A percentile compares a stretch with the other conserved stretches of the same genome.
Evolutionary conservation across 2,113 vertebrate species (phyloP).

Genomic region (Bufo bufo): DNA sequence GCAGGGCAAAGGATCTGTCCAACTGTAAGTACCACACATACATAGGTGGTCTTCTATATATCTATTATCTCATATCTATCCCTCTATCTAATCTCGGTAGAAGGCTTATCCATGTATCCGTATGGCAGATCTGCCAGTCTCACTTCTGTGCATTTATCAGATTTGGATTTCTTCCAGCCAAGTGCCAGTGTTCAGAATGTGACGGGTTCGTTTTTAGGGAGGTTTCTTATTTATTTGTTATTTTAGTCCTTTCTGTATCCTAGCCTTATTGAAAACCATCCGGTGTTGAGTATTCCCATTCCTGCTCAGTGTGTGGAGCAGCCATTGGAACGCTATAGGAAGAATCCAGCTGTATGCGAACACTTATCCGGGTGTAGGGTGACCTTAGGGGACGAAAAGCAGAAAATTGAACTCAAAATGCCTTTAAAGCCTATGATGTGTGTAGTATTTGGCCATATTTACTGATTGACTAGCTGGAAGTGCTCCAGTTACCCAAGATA

Average conservation of each 20-base stretch:
- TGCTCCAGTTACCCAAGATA: too few species aligned
- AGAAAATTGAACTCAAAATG: too few species aligned
- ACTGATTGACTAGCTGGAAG: too few species aligned
- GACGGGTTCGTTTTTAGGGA: neutral
- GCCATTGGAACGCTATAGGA: neutral
- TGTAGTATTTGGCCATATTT: neutral
- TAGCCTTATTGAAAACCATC: neutral
- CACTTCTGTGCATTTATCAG: neutral
- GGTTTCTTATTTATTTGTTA: neutral
- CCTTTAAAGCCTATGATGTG: neutral
- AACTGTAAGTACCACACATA: conserved; percentile 38
- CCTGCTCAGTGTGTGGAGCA: neutral
- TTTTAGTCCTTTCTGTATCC: neutral
- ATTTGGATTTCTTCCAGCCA: neutral
- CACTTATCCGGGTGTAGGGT: too few species aligned
- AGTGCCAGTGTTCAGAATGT: neutral
- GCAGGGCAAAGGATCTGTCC: conserved; percentile 44
- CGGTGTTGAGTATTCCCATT: neutral
- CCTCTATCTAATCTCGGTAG: too few species aligned
- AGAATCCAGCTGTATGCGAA: neutral
- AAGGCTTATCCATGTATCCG: neutral
- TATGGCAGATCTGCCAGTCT: neutral
- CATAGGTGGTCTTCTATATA: neutral
- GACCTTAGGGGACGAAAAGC: too few species aligned
- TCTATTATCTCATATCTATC: too few species aligned